Evolutionary conservation across 2,888 invertebrate genomes (phyloP).

Genomic region (Dendrolimus houi): DNA sequence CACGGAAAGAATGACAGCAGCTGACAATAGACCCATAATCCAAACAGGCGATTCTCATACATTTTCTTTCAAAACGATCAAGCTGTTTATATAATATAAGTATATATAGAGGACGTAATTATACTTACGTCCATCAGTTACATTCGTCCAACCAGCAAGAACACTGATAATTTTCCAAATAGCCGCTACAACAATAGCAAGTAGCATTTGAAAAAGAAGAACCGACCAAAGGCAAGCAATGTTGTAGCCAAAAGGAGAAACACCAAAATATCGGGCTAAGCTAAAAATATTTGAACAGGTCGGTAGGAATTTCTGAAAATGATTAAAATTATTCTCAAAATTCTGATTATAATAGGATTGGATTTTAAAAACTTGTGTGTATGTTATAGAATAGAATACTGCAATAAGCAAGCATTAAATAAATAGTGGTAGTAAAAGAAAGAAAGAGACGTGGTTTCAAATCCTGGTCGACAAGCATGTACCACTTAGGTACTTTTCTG

Average conservation of each 20-base stretch:
- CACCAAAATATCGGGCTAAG: conserved; percentile 36
- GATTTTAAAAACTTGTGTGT: too few relatives aligned
- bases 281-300: conserved; percentile 31
- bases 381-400: too few relatives aligned
- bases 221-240: conserved; percentile 34
- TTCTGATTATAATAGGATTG: too few relatives aligned
- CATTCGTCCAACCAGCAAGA: conserved; percentile 39
- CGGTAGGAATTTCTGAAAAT: conserved; percentile 34
- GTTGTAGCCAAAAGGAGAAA: conserved; percentile 9
- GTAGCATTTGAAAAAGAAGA: conserved; percentile 21
- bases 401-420: too few relatives aligned
- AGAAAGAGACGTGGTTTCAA: too few relatives aligned
- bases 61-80: too few relatives aligned
- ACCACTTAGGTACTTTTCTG: background rate
- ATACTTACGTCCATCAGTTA: conserved; percentile 33
- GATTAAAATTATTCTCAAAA: background rate
- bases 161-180: conserved; percentile 47
- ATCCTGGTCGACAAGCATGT: too few relatives aligned
- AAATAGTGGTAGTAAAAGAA: too few relatives aligned
- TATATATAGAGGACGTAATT: background rate
- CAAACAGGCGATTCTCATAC: too few relatives aligned
- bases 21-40: too few relatives aligned
- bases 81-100: too few relatives aligned
- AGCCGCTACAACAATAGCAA: conserved; percentile 27
- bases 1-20: too few relatives aligned